A percentile compares a stretch with the other conserved stretches of the same genome.
These are phyloP conservation scores for Reticulitermes lucifugus DNA, from an alignment of 2,888 invertebrate species.

Conservation along the genomic window DNA sequence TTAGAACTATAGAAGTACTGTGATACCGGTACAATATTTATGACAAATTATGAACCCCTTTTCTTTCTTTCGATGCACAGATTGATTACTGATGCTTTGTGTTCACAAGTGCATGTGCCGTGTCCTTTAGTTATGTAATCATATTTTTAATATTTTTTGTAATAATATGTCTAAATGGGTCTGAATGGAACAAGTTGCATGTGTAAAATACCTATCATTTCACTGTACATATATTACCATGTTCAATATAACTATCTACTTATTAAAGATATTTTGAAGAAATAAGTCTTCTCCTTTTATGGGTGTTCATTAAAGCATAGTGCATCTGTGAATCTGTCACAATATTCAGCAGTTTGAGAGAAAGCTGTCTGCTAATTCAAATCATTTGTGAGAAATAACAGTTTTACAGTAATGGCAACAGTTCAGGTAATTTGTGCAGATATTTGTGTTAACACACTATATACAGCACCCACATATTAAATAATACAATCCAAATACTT, in stretches of 20 bases:
- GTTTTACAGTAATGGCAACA: too few relatives aligned
- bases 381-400: not conserved
- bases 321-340: not conserved
- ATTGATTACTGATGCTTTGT: not conserved
- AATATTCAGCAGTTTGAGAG: not conserved
- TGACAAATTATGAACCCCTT: slow-evolving; percentile 17
- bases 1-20: not conserved
- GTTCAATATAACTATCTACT: slow-evolving; percentile 30
- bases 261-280: slow-evolving; percentile 40
- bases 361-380: not conserved
- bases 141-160: slow-evolving; percentile 36
- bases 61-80: not conserved
- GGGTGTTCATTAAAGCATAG: not conserved
- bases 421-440: too few relatives aligned
- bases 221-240: slow-evolving; percentile 40
- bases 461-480: too few relatives aligned
- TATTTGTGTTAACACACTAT: too few relatives aligned
- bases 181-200: slow-evolving; percentile 30
- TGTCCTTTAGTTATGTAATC: slow-evolving; percentile 7
- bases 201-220: slow-evolving; percentile 36
- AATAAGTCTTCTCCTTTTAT: not conserved
- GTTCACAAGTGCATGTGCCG: slow-evolving; percentile 19
- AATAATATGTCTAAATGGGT: slow-evolving; percentile 39
- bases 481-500: too few relatives aligned
- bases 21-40: not conserved